Percentiles rank a stretch among this genome's conserved stretches.
Conservation (phyloP, 2,888 invertebrate species). For the Orthosia incerta region DNA sequence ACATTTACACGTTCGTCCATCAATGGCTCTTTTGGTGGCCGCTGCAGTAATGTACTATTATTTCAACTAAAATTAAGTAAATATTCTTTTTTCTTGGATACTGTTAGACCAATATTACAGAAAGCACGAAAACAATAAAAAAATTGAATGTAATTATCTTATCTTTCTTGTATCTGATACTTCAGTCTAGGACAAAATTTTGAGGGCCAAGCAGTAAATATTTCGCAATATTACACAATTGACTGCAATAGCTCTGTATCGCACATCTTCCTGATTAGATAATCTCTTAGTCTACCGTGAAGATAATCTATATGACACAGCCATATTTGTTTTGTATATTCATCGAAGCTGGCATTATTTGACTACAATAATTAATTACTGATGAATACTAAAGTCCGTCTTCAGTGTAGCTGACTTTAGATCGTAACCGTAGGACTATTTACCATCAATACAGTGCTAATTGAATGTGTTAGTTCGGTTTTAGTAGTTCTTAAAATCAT, state of each 20-base stretch:
- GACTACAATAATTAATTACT: not conserved
- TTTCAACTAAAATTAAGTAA: too few relatives aligned
- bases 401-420: not conserved
- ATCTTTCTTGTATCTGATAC: not conserved
- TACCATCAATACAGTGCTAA: too few relatives aligned
- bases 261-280: constrained; percentile 36
- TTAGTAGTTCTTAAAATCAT: too few relatives aligned
- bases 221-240: constrained; percentile 45
- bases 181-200: not conserved
- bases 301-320: constrained; percentile 16
- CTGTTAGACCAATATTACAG: too few relatives aligned
- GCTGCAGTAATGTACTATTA: too few relatives aligned
- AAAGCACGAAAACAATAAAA: too few relatives aligned
- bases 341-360: not conserved
- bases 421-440: too few relatives aligned
- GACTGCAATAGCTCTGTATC: constrained; percentile 11
- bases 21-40: too few relatives aligned
- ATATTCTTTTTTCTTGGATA: too few relatives aligned
- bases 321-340: not conserved
- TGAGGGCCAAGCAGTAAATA: constrained; percentile 1
- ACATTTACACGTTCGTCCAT: too few relatives aligned
- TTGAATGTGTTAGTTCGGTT: too few relatives aligned
- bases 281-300: not conserved
- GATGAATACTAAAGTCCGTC: not conserved
- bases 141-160: not conserved